phyloP scores from a whole-genome alignment of 1,140 invertebrate genomes.

The Caenorhabditis remanei region DNA sequence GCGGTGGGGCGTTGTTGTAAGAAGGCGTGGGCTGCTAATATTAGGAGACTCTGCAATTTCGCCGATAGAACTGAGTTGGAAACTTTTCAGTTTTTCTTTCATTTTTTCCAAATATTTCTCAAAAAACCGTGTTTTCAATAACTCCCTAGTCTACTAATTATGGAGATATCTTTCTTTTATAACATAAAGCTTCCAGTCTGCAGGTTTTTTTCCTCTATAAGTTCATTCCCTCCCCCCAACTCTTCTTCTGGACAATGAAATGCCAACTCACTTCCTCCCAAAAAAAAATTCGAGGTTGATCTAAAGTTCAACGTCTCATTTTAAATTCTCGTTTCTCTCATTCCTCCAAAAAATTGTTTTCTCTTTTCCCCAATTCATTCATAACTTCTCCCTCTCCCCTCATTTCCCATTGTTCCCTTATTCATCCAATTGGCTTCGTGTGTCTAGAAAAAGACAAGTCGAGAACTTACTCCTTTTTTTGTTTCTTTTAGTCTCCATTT shows the following conservation, averaged over 20 bases:
- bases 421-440: conserved; percentile 10
- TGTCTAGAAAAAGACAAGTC: not conserved
- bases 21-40: too few species aligned
- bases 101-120: too few species aligned
- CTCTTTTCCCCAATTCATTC: conserved; percentile 6
- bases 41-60: too few species aligned
- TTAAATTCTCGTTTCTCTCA: not conserved
- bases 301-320: conserved; percentile 12
- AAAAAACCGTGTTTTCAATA: too few species aligned
- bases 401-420: not conserved
- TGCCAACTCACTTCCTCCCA: too few species aligned
- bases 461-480: not conserved
- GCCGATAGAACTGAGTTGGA: too few species aligned
- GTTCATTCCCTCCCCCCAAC: not conserved
- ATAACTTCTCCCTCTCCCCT: not conserved
- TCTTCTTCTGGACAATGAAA: not conserved
- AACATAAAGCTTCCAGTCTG: too few species aligned
- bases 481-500: not conserved
- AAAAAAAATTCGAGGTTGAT: not conserved
- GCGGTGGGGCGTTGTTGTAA: too few species aligned
- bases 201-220: not conserved
- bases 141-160: too few species aligned
- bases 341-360: not conserved
- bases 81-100: too few species aligned
- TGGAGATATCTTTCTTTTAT: too few species aligned